A percentile compares a stretch with the other conserved stretches of the same genome.
phyloP scores from a whole-genome alignment of 1,140 invertebrate genomes.

The Hyphantria cunea region DNA sequence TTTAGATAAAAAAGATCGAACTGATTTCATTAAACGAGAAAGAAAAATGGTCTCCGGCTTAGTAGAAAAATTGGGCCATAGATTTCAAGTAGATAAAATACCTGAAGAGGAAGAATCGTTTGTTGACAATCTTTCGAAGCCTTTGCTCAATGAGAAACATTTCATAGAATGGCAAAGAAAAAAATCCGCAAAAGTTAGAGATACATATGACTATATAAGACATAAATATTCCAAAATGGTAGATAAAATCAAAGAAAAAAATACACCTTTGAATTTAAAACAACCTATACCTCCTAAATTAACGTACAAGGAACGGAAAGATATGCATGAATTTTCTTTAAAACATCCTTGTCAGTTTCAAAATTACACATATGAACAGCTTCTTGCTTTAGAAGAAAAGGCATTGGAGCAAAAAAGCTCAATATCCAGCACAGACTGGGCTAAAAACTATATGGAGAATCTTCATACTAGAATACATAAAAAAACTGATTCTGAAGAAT shows the following conservation, averaged over 20 bases:
- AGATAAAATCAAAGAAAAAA: conserved; percentile 50
- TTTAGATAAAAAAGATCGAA: conserved; percentile 82
- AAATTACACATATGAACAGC: conserved; percentile 66
- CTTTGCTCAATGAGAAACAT: conserved; percentile 71
- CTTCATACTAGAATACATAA: conserved; percentile 55
- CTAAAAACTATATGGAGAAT: conserved; percentile 64
- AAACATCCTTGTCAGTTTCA: conserved; percentile 64
- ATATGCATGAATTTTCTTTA: conserved; percentile 64
- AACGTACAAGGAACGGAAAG: conserved; percentile 52
- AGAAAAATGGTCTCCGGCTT: conserved; percentile 69
- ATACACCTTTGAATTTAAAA: conserved; percentile 38
- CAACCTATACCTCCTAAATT: conserved; percentile 33
- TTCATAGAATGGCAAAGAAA: conserved; percentile 82
- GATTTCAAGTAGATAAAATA: conserved; percentile 62
- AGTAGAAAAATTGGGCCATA: conserved; percentile 63
- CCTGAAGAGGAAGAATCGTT: conserved; percentile 46
- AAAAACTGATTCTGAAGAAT: conserved; percentile 65
- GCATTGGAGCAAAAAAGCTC: conserved; percentile 51
- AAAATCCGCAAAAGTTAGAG: conserved; percentile 70
- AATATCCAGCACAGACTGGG: conserved; percentile 61
- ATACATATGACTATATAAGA: conserved; percentile 62
- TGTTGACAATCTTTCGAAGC: conserved; percentile 68
- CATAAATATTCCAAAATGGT: conserved; percentile 67
- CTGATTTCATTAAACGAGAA: conserved; percentile 80
- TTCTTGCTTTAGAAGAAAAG: conserved; percentile 61